Conservation (phyloP, 2,888 invertebrate species). For the Meandrusa payeni region DNA sequence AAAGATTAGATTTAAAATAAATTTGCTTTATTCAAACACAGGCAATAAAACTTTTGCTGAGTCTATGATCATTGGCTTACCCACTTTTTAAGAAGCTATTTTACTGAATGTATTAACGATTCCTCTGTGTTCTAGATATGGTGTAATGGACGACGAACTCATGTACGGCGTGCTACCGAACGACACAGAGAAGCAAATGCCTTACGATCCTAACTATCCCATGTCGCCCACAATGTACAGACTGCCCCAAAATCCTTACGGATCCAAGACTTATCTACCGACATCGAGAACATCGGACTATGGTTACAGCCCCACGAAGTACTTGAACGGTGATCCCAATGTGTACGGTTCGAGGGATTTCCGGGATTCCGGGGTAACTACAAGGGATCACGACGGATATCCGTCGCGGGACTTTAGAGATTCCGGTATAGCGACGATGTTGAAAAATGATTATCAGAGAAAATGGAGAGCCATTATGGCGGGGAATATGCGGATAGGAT, state of each 20-base stretch:
- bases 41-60: too few relatives aligned
- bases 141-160: conserved; percentile 69
- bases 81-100: too few relatives aligned
- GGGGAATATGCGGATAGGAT: conserved; percentile 83
- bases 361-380: conserved; percentile 56
- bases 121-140: conserved; percentile 51
- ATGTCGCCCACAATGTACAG: conserved; percentile 75
- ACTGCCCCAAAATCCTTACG: conserved; percentile 72
- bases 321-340: conserved; percentile 57
- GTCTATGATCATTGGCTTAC: too few relatives aligned
- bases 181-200: conserved; percentile 68
- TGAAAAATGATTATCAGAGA: conserved; percentile 77
- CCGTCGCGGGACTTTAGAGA: conserved; percentile 69
- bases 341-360: conserved; percentile 68
- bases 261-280: conserved; percentile 64
- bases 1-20: too few relatives aligned
- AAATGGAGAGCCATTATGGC: conserved; percentile 67
- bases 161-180: conserved; percentile 67
- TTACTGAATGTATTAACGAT: background rate
- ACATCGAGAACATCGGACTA: conserved; percentile 70
- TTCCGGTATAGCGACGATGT: conserved; percentile 72
- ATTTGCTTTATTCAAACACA: too few relatives aligned
- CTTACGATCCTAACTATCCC: conserved; percentile 73
- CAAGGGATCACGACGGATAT: conserved; percentile 67
- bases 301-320: conserved; percentile 73